A percentile compares a stretch with the other conserved stretches of the same genome.
phyloP scores from a whole-genome alignment of 53 echinoderm and acorn worm genomes.

The Crossaster papposus region DNA sequence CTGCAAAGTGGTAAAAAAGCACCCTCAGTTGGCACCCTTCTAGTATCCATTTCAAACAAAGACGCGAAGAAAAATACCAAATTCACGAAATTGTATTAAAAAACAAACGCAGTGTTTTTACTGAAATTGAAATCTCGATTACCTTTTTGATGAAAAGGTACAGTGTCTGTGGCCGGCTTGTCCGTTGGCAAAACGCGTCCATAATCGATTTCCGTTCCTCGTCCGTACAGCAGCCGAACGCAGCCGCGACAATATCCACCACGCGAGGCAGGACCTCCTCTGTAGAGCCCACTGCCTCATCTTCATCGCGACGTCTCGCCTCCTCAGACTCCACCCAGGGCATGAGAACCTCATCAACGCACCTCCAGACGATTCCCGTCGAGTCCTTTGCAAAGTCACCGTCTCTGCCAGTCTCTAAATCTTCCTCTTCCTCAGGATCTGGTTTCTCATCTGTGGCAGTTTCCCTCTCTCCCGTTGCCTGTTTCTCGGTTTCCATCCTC shows the following conservation, averaged over 20 bases:
- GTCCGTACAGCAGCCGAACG: conserved; percentile 15
- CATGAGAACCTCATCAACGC: conserved; percentile 67
- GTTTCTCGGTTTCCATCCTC: background rate
- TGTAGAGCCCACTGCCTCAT: background rate
- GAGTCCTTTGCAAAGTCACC: background rate
- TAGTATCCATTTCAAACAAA: too few species aligned
- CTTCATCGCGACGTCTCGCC: background rate
- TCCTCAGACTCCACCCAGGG: conserved; percentile 68
- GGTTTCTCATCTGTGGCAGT: background rate
- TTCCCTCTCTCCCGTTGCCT: background rate
- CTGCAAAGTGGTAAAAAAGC: too few species aligned
- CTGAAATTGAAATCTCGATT: background rate
- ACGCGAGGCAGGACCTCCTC: conserved; percentile 7
- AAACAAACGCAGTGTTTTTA: background rate
- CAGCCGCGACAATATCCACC: conserved; percentile 51
- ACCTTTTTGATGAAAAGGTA: conserved; percentile 58
- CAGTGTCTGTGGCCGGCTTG: conserved; percentile 29
- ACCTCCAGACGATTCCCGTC: conserved; percentile 22
- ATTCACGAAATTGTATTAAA: background rate
- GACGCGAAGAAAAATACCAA: too few species aligned
- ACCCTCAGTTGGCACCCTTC: too few species aligned
- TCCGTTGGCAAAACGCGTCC: conserved; percentile 61
- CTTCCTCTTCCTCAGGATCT: background rate
- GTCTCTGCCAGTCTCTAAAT: background rate
- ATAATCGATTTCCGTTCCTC: conserved; percentile 33